These are phyloP conservation scores for Stercorarius parasiticus DNA, from an alignment of 2,113 vertebrate species.

Conservation along the genomic window DNA sequence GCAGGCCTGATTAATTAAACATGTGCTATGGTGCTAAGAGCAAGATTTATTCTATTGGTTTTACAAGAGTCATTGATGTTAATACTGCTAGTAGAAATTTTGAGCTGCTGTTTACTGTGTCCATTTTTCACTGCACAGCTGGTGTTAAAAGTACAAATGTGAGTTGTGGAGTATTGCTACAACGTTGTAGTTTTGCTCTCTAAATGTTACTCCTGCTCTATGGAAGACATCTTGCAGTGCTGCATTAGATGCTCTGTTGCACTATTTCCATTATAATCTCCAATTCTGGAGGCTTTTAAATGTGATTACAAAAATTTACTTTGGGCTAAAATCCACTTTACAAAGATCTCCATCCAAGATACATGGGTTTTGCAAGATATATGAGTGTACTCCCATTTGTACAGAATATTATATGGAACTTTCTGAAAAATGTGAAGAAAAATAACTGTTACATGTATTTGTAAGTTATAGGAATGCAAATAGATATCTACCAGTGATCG, in stretches of 20 bases:
- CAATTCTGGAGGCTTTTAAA: not conserved
- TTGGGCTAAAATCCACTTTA: not conserved
- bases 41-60: constrained; percentile 61
- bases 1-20: constrained; percentile 77
- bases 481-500: not conserved
- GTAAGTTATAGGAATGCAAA: not conserved
- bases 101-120: constrained; percentile 19
- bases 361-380: not conserved
- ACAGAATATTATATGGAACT: not conserved
- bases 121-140: not conserved
- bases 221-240: not conserved
- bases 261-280: not conserved
- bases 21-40: constrained; percentile 51
- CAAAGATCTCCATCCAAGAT: not conserved
- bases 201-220: not conserved
- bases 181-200: not conserved
- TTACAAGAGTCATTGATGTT: constrained; percentile 41
- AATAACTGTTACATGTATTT: not conserved
- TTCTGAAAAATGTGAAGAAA: not conserved
- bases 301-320: not conserved
- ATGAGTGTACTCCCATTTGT: not conserved
- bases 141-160: not conserved
- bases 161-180: not conserved
- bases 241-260: not conserved
- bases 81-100: constrained; percentile 22